A percentile compares a stretch with the other conserved stretches of the same genome.
These are phyloP conservation scores for Puntigrus tetrazona DNA, from an alignment of 2,113 vertebrate genomes.

Conservation along the genomic window DNA sequence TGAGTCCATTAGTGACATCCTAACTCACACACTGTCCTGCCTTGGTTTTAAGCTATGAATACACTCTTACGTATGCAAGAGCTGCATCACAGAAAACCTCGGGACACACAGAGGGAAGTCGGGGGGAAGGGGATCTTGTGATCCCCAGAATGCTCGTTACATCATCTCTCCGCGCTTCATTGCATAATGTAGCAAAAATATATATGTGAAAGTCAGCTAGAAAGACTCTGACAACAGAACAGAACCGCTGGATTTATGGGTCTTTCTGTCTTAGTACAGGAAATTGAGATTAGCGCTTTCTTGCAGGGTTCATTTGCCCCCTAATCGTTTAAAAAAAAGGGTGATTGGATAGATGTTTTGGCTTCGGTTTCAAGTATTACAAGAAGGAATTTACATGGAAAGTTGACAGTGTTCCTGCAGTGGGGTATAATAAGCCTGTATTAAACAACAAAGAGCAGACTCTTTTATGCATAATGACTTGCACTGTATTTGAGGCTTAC, in stretches of 20 bases:
- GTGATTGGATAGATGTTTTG: background rate
- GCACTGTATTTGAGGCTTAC: background rate
- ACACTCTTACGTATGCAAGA: constrained; percentile 11
- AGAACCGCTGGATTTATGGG: background rate
- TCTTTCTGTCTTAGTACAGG: background rate
- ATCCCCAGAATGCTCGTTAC: constrained; percentile 28
- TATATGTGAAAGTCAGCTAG: constrained; percentile 19
- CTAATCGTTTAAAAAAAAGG: background rate
- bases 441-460: background rate
- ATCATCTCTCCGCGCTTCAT: constrained; percentile 24
- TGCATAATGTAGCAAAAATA: constrained; percentile 14
- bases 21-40: constrained; percentile 17
- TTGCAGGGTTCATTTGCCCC: background rate
- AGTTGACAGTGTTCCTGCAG: background rate
- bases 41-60: constrained; percentile 30
- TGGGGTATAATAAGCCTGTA: background rate
- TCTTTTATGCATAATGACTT: background rate
- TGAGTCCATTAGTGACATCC: constrained; percentile 26
- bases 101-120: background rate
- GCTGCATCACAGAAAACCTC: background rate
- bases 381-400: background rate
- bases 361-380: background rate
- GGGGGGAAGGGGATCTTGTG: background rate
- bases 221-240: background rate
- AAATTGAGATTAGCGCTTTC: background rate